These are phyloP conservation scores for Allobates femoralis DNA, from an alignment of 2,797 vertebrate species.

Conservation along the genomic window DNA sequence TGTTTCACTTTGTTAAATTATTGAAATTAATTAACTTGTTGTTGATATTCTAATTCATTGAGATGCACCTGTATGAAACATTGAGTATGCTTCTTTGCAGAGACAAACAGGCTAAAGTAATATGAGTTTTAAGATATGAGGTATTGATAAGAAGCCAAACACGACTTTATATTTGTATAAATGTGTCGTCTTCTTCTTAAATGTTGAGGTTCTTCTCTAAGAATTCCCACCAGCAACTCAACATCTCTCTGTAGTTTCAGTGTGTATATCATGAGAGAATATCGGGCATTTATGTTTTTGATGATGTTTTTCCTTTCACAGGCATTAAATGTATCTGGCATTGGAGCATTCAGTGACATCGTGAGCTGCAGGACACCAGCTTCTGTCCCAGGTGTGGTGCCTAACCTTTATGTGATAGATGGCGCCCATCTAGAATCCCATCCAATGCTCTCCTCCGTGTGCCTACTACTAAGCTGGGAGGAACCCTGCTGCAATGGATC, in stretches of 20 bases:
- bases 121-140: too few relatives aligned
- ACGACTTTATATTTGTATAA: background rate
- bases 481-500: slow-evolving; percentile 93
- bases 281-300: too few relatives aligned
- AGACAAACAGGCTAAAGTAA: too few relatives aligned
- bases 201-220: background rate
- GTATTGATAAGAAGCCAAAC: too few relatives aligned
- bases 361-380: slow-evolving; percentile 88
- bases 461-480: slow-evolving; percentile 93
- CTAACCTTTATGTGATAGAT: slow-evolving; percentile 81
- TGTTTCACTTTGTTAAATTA: too few relatives aligned
- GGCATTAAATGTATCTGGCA: slow-evolving; percentile 93
- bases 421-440: slow-evolving; percentile 73
- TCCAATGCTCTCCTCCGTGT: slow-evolving; percentile 83
- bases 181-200: background rate
- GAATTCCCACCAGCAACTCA: background rate
- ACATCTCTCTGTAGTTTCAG: background rate
- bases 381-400: slow-evolving; percentile 82
- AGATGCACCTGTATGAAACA: too few relatives aligned
- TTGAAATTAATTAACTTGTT: too few relatives aligned
- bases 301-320: slow-evolving; percentile 67
- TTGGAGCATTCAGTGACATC: slow-evolving; percentile 88
- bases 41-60: too few relatives aligned
- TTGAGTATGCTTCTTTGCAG: background rate
- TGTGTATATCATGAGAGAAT: too few relatives aligned